phyloP scores from a whole-genome alignment of 2,888 invertebrate genomes.

The Baronia brevicornis region DNA sequence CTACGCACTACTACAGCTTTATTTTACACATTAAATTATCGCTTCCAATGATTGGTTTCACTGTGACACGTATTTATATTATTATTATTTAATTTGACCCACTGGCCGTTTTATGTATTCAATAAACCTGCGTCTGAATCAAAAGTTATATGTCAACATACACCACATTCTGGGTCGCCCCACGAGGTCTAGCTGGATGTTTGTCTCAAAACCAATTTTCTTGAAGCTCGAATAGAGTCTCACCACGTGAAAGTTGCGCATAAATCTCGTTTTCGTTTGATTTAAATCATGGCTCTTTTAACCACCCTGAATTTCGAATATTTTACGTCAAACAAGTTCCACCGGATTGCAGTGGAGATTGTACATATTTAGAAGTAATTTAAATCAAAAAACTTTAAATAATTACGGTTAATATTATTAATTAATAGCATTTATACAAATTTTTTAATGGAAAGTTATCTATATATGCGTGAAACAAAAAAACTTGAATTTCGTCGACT shows the following conservation, averaged over 20 bases:
- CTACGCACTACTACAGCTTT: no score
- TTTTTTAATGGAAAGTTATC: no score
- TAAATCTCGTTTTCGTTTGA: constrained; percentile 40
- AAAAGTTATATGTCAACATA: constrained; percentile 38
- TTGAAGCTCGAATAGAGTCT: constrained; percentile 31
- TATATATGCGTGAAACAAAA: no score
- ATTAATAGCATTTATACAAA: no score
- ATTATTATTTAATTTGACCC: constrained; percentile 58
- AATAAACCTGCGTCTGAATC: constrained; percentile 30
- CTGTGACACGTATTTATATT: no score
- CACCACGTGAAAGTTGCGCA: constrained; percentile 54
- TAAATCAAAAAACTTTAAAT: not conserved
- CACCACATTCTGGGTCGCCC: constrained; percentile 23
- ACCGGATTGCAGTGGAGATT: constrained; percentile 22
- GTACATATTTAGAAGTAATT: no score
- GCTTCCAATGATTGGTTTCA: no score
- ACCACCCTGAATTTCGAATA: constrained; percentile 38
- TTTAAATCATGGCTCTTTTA: constrained; percentile 39
- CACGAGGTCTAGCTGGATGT: constrained; percentile 27
- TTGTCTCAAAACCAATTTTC: constrained; percentile 35
- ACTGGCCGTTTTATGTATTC: constrained; percentile 40
- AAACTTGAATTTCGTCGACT: no score
- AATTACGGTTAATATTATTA: no score
- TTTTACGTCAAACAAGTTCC: constrained; percentile 40
- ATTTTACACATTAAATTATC: no score